A percentile compares a stretch with the other conserved stretches of the same genome.
Evolutionary conservation across 2,888 invertebrate species (phyloP).

Genomic region (Nomada flava): DNA sequence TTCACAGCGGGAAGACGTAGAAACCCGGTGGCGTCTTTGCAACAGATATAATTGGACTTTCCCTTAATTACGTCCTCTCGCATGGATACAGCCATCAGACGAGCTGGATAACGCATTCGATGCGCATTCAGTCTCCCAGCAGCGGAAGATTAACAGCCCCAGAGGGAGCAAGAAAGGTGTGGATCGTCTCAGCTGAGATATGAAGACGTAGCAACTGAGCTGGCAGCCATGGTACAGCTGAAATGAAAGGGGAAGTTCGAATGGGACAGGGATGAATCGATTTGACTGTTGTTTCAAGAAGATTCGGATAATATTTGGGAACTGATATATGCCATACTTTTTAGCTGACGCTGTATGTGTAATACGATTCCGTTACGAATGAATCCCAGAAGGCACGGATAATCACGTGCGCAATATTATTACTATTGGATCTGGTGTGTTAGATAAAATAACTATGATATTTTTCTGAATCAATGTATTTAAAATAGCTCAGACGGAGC

Average conservation of each 20-base stretch:
- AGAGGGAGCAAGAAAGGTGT: constrained; percentile 42
- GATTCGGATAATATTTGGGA: too few species aligned
- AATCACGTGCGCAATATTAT: too few species aligned
- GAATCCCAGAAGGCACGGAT: too few species aligned
- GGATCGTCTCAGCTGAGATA: constrained; percentile 39
- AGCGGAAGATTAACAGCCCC: constrained; percentile 48
- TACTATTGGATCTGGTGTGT: too few species aligned
- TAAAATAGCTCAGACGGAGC: too few species aligned
- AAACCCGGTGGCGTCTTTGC: constrained; percentile 33
- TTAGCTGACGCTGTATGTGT: too few species aligned
- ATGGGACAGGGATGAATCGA: neutral
- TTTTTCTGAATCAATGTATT: too few species aligned
- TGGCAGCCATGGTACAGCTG: constrained; percentile 22
- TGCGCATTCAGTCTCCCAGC: constrained; percentile 33
- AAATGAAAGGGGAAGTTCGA: neutral
- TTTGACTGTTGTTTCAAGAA: neutral
- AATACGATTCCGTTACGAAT: too few species aligned
- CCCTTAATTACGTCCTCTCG: constrained; percentile 47
- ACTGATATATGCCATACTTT: too few species aligned
- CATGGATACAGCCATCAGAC: constrained; percentile 37
- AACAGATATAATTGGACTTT: constrained; percentile 58
- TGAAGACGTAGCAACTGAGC: constrained; percentile 43
- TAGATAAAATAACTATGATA: too few species aligned
- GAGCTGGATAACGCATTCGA: constrained; percentile 53
- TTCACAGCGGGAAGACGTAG: constrained; percentile 30